Percentiles rank a stretch among this genome's conserved stretches.
Conservation (phyloP, 2,888 invertebrate genomes). For the Theretra japonica region DNA sequence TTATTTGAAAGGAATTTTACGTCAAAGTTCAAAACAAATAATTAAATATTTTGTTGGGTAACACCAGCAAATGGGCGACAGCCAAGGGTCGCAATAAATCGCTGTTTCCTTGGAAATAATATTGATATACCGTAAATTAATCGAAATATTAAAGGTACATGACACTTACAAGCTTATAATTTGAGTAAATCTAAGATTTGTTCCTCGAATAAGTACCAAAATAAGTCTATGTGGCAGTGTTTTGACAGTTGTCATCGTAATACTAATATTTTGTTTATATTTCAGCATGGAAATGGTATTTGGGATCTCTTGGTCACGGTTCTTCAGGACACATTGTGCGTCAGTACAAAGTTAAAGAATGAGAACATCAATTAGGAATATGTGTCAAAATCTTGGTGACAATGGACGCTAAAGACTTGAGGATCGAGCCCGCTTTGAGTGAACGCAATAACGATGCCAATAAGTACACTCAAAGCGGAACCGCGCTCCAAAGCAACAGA, state of each 20-base stretch:
- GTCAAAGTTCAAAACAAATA: slow-evolving; percentile 7
- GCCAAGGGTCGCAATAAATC: slow-evolving; percentile 76
- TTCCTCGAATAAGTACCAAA: slow-evolving; percentile 1
- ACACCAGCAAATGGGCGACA: slow-evolving; percentile 65
- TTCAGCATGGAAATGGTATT: slow-evolving; percentile 70
- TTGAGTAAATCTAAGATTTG: slow-evolving; percentile 7
- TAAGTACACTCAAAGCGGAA: slow-evolving; percentile 68
- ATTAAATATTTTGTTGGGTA: slow-evolving; percentile 42
- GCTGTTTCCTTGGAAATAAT: slow-evolving; percentile 83
- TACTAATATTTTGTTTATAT: slow-evolving; percentile 80
- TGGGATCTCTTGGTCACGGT: slow-evolving; percentile 46
- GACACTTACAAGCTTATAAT: slow-evolving; percentile 23
- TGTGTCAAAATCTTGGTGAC: slow-evolving; percentile 59
- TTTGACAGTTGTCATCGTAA: slow-evolving; percentile 80
- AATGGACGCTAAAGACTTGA: slow-evolving; percentile 81
- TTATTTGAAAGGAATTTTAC: neutral
- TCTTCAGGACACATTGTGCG: slow-evolving; percentile 42
- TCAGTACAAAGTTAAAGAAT: slow-evolving; percentile 57
- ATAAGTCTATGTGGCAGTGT: slow-evolving; percentile 77
- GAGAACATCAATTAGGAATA: slow-evolving; percentile 58
- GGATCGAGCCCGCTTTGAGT: slow-evolving; percentile 66
- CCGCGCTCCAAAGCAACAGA: slow-evolving; percentile 63
- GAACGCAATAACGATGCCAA: slow-evolving; percentile 73
- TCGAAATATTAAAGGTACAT: slow-evolving; percentile 59
- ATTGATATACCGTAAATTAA: slow-evolving; percentile 70